Conservation (phyloP, 1,140 invertebrate genomes). For the Orchesella cincta region DNA sequence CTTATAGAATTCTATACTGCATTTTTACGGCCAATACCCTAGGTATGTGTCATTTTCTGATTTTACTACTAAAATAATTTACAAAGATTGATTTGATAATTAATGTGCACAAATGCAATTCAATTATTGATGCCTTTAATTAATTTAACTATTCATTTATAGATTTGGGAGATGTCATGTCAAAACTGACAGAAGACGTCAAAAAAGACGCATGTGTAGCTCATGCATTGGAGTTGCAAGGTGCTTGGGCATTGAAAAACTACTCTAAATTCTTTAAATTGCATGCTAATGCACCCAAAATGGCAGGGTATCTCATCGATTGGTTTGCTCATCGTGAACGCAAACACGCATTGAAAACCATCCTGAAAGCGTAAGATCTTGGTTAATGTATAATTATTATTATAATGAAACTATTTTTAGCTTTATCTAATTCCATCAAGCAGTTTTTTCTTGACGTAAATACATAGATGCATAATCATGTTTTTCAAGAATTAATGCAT, state of each 20-base stretch:
- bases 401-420: constrained; percentile 16
- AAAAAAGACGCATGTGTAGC: constrained; percentile 80
- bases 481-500: neutral
- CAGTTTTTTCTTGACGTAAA: constrained; percentile 18
- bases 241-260: constrained; percentile 88
- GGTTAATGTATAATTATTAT: constrained; percentile 15
- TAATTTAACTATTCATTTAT: constrained; percentile 56
- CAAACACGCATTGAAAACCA: constrained; percentile 82
- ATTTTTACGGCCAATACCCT: constrained; percentile 95
- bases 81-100: constrained; percentile 3
- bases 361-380: constrained; percentile 91
- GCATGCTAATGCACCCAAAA: constrained; percentile 82
- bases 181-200: constrained; percentile 73
- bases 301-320: constrained; percentile 95
- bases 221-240: constrained; percentile 82
- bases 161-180: constrained; percentile 91
- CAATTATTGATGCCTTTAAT: no score
- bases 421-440: constrained; percentile 19
- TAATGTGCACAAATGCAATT: neutral
- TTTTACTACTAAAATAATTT: neutral
- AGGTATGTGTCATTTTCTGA: constrained; percentile 65
- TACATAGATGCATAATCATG: constrained; percentile 12
- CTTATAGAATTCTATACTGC: constrained; percentile 93
- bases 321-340: constrained; percentile 94
- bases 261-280: constrained; percentile 89